Evolutionary conservation across 2,888 invertebrate genomes (phyloP).

Genomic region (Caenorhabditis wallacei): DNA sequence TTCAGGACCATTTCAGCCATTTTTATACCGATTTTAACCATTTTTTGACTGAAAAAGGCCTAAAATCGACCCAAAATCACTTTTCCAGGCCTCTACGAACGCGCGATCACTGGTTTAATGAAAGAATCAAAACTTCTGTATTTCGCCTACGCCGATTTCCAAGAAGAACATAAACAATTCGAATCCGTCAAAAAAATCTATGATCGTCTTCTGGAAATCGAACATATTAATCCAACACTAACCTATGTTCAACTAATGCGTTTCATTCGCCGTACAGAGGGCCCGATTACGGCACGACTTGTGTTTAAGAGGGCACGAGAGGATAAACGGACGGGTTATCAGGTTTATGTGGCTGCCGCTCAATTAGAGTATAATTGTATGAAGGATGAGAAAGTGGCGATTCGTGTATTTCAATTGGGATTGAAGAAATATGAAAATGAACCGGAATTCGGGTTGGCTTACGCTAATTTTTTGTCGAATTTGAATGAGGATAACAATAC

Average conservation of each 20-base stretch:
- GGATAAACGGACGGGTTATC: constrained; percentile 90
- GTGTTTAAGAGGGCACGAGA: constrained; percentile 96
- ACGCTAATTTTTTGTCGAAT: constrained; percentile 97
- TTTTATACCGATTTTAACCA: too few relatives aligned
- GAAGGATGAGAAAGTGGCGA: constrained; percentile 94
- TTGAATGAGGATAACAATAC: constrained; percentile 99
- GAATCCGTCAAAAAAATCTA: constrained; percentile 98
- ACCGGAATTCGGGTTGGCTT: constrained; percentile 95
- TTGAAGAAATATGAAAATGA: constrained; percentile 96
- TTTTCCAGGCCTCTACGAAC: constrained; percentile 90
- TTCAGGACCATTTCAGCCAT: too few relatives aligned
- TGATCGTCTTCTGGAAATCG: constrained; percentile 91
- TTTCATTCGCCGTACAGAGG: constrained; percentile 96
- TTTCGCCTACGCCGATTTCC: constrained; percentile 96
- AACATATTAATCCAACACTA: constrained; percentile 95
- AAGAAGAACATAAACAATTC: constrained; percentile 94
- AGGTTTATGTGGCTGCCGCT: constrained; percentile 97
- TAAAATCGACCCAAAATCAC: too few relatives aligned
- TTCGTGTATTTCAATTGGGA: constrained; percentile 96
- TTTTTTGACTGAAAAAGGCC: too few relatives aligned
- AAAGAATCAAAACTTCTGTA: constrained; percentile 94
- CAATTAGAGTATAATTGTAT: constrained; percentile 98
- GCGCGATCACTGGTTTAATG: constrained; percentile 92
- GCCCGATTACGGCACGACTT: constrained; percentile 95
- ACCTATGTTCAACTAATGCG: constrained; percentile 99